phyloP scores from a whole-genome alignment of 2,797 vertebrate species.

The Acipenser oxyrinchus region DNA sequence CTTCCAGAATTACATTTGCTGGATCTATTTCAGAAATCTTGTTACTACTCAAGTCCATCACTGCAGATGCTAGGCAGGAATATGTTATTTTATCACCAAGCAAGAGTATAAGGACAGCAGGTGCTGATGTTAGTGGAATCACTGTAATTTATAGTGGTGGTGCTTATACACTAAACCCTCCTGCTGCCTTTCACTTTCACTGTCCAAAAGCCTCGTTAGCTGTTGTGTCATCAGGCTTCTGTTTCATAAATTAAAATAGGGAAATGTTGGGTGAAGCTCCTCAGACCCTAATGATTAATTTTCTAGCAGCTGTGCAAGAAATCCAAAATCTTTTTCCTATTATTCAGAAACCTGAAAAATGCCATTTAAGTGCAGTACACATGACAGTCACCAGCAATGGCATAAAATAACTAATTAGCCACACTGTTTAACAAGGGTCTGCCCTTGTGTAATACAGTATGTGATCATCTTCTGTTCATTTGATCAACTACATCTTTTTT shows the following conservation, averaged over 20 bases:
- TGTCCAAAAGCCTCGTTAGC: slow-evolving; percentile 44
- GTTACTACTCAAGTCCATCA: background rate
- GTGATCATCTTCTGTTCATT: too few relatives aligned
- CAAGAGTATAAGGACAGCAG: slow-evolving; percentile 13
- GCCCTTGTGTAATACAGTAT: too few relatives aligned
- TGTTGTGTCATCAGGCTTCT: slow-evolving; percentile 46
- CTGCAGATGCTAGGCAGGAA: background rate
- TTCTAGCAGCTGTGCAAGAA: slow-evolving; percentile 41
- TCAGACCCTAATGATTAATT: slow-evolving; percentile 34
- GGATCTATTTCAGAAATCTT: background rate
- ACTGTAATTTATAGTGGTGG: slow-evolving; percentile 39
- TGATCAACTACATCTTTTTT: too few relatives aligned
- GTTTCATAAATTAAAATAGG: slow-evolving; percentile 55
- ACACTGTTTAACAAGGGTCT: too few relatives aligned
- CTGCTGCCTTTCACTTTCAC: slow-evolving; percentile 37
- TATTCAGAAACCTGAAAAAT: background rate
- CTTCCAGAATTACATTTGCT: background rate
- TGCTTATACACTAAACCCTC: slow-evolving; percentile 34
- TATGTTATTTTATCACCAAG: background rate
- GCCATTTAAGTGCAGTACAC: background rate
- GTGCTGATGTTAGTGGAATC: slow-evolving; percentile 14
- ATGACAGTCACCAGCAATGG: too few relatives aligned
- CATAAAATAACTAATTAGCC: too few relatives aligned
- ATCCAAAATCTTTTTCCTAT: background rate
- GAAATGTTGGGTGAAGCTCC: slow-evolving; percentile 32